A percentile compares a stretch with the other conserved stretches of the same genome.
Conservation (phyloP, 2,113 vertebrate genomes). For the Oreamnos americanus region DNA sequence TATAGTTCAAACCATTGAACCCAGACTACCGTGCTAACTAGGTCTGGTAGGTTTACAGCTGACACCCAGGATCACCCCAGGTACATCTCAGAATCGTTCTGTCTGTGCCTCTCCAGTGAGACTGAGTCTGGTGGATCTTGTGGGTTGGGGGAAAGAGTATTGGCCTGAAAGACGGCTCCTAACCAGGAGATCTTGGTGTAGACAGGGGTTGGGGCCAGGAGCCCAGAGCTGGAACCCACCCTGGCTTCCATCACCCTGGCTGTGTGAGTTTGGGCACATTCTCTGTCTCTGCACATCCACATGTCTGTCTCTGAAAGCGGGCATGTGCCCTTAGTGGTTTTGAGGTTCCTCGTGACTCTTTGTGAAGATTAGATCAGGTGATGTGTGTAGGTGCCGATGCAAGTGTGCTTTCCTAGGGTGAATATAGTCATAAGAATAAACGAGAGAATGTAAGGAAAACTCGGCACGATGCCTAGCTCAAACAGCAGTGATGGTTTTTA, state of each 20-base stretch:
- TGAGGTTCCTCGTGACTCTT: not conserved
- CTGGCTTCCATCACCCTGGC: not conserved
- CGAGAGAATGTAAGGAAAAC: not conserved
- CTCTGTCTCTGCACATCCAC: rapidly evolving
- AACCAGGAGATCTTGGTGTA: not conserved
- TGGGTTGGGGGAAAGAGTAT: not conserved
- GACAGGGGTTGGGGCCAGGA: not conserved
- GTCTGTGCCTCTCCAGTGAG: not conserved
- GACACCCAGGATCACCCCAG: too few species aligned
- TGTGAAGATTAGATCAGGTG: too few species aligned
- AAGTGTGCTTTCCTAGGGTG: not conserved
- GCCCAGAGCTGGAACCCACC: too few species aligned
- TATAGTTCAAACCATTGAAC: not conserved
- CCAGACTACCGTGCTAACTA: rapidly evolving
- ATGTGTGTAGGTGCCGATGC: too few species aligned
- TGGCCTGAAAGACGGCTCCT: not conserved
- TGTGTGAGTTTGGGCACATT: not conserved
- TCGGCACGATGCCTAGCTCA: rapidly evolving
- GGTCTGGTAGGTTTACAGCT: not conserved
- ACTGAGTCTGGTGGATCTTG: not conserved
- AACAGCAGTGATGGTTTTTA: rapidly evolving
- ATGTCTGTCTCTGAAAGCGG: not conserved
- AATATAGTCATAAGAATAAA: not conserved
- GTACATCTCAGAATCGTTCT: too few species aligned
- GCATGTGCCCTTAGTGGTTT: not conserved